Evolutionary conservation across 1,140 invertebrate genomes (phyloP).

Genomic region (Hypsibius dujardini): DNA sequence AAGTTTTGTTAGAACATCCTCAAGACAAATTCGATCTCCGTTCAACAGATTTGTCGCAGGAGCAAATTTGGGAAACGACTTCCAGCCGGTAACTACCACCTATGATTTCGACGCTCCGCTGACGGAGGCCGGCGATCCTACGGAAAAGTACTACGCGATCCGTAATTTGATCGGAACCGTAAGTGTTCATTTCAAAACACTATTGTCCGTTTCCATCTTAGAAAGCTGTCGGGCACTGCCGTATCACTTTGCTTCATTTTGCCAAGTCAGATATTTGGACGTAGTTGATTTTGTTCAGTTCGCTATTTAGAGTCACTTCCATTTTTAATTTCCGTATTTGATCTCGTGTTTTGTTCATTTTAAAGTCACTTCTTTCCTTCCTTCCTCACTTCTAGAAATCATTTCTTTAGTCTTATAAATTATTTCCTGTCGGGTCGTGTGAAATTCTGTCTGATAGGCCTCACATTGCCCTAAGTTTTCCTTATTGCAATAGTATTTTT

Average conservation of each 20-base stretch:
- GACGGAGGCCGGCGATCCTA: slow-evolving; percentile 60
- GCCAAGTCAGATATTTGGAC: too few relatives aligned
- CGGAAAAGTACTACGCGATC: slow-evolving; percentile 57
- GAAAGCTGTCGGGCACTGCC: too few relatives aligned
- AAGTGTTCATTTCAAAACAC: slow-evolving; percentile 20
- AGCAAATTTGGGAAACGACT: slow-evolving; percentile 20
- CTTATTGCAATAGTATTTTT: slow-evolving; percentile 18
- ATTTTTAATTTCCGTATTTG: not conserved
- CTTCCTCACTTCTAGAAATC: not conserved
- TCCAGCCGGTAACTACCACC: slow-evolving; percentile 50
- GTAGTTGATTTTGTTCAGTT: too few relatives aligned
- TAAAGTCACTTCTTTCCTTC: not conserved
- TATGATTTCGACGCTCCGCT: slow-evolving; percentile 73
- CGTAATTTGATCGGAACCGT: slow-evolving; percentile 47
- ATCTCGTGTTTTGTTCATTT: not conserved
- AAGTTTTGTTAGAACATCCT: too few relatives aligned
- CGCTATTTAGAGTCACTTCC: too few relatives aligned
- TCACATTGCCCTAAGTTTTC: too few relatives aligned
- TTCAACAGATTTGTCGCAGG: not conserved
- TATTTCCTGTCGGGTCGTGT: too few relatives aligned
- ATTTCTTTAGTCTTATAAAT: too few relatives aligned
- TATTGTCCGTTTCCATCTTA: too few relatives aligned
- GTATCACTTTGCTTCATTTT: too few relatives aligned
- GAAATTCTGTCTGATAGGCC: too few relatives aligned
- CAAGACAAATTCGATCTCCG: too few relatives aligned